Evolutionary conservation across 1,140 invertebrate genomes (phyloP), one percentile per base, ranked within the genome.

Genomic region (Cherax destructor): DNA sequence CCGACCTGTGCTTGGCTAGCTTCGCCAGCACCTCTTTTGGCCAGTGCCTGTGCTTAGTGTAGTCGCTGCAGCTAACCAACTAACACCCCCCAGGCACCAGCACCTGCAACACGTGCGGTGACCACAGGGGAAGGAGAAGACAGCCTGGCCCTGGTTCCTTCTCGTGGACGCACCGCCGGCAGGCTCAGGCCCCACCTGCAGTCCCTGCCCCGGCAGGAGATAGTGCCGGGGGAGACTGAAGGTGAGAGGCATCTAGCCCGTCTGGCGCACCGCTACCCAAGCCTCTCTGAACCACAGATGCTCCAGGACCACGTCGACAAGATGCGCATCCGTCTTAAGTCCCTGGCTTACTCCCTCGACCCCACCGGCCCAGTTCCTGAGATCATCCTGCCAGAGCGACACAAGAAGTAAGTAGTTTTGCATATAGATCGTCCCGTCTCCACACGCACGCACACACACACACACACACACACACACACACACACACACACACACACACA

Each of bases 221-320:
- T 24, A 16, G n/a, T 77, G n/a, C 24, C 56, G 18, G 88, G 88
- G 50, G 90, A 93, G 83, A 86, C 30, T 52, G 92, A 90, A 65
- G 92, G 91, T 13, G 90, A 90, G n/a, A 74, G 81, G 61, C 83
- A 91, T 86, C 30, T 92, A 72, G 77, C 92, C n/a, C 86, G 87
- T n/a, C 83, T 89, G 76, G 59, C 84, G 47, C 78, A 74, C 5
- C 92, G 92, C 78, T 93, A 93, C 77, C 85, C 89, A 24, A 88
- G 69, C 72, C 91, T 93, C 85, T 93, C 92, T 93, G 92, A 93
- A 93, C 91, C 92, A 49, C 92, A 93, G 92, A 92, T 92, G 91
- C 89, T 93, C 72, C 92, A 93, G 81, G 92, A 93, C 65, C 92
- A 93, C 59, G 92, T 93, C 47, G 92, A 93, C 83, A 93, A 93